Base-by-base conservation (phyloP, 2,113 vertebrate genomes). In the Regulus satrapa region DNA sequence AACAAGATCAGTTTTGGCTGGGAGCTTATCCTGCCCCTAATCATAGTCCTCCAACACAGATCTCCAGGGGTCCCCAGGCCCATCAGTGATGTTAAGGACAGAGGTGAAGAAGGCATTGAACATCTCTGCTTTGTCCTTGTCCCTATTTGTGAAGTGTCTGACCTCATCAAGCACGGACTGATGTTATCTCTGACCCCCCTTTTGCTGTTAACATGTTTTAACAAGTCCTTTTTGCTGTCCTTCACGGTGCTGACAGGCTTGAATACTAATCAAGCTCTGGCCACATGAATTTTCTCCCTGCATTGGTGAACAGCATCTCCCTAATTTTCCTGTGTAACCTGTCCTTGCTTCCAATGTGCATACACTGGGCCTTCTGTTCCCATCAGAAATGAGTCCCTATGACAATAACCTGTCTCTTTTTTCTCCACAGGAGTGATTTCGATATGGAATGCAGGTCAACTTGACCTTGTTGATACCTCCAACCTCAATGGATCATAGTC, bases 91-190 rank as follows among this genome's bases (percentile, higher is more conserved):
- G 21, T 18, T 43, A 26, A 56, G 32, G 49, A 32, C 51, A 52
- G 45, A 81, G 38, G 19, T 28, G 69, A 81, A 38, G 29, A 28
- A n/a, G 38, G 32, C 7, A 52, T 52, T 21, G 67, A 67, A 81
- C 34, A n/a, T 8, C 52, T 81, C 68, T 81, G 45, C 59, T 59
- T 52, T 66, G 16, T 14, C 43, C 24, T 2, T 36, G 26, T 49
- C 59, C 59, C 38, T 66, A 1, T 20, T 13, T 45, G 32, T 29
- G 51, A 38, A 32, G 38, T 24, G 36, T 29, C 68, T 32, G 12
- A 73, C 23, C 51, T 51, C 4, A 0, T 24, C 32, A 31, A 43
- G 26, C 20, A 16, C 0, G 0, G 10, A 45, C 36, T 0, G 0
- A 6, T 26, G 21, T 68, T 9, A 26, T 21, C 10, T 59, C 23